phyloP scores from a whole-genome alignment of 2,888 invertebrate species.

The Mellilla xanthometata region DNA sequence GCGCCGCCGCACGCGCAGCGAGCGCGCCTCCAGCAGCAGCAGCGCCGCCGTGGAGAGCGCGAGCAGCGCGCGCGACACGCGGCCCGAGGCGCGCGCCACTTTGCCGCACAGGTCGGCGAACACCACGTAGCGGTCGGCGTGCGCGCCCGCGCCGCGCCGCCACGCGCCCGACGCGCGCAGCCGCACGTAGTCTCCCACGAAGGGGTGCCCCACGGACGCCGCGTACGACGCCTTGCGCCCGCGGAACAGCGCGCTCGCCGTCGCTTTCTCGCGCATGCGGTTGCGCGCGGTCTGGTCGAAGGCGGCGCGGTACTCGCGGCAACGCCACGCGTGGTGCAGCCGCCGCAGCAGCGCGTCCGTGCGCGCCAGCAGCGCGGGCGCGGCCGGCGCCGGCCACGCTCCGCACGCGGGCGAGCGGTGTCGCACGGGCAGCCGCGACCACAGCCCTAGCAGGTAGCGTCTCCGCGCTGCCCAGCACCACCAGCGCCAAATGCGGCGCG shows the following conservation, averaged over 20 bases:
- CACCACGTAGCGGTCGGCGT: slow-evolving; percentile 91
- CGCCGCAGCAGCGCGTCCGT: slow-evolving; percentile 87
- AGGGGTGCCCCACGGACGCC: slow-evolving; percentile 91
- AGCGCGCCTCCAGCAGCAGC: slow-evolving; percentile 78
- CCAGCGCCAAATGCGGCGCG: slow-evolving; percentile 53
- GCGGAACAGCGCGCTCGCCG: slow-evolving; percentile 90
- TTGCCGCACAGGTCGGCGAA: slow-evolving; percentile 91
- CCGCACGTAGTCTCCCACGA: slow-evolving; percentile 95
- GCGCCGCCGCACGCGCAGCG: slow-evolving; percentile 92
- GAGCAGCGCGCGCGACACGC: slow-evolving; percentile 88
- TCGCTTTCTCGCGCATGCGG: slow-evolving; percentile 92
- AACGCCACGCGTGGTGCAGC: slow-evolving; percentile 94
- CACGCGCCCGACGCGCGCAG: slow-evolving; percentile 93
- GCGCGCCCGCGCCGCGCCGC: slow-evolving; percentile 89
- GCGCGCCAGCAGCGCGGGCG: slow-evolving; percentile 83
- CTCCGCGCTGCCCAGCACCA: slow-evolving; percentile 77
- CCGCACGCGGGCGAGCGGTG: slow-evolving; percentile 87
- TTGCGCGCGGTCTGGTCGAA: slow-evolving; percentile 93
- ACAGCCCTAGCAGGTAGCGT: slow-evolving; percentile 85
- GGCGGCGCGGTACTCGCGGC: slow-evolving; percentile 88
- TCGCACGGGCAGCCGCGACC: slow-evolving; percentile 85
- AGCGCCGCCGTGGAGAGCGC: slow-evolving; percentile 93
- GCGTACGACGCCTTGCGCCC: slow-evolving; percentile 92
- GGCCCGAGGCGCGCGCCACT: slow-evolving; percentile 81
- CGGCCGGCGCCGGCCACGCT: slow-evolving; percentile 89